Percentiles rank a stretch among this genome's conserved stretches.
These are phyloP conservation scores for Micropoecilia bifurca DNA, from an alignment of 2,797 vertebrate genomes.

Conservation along the genomic window DNA sequence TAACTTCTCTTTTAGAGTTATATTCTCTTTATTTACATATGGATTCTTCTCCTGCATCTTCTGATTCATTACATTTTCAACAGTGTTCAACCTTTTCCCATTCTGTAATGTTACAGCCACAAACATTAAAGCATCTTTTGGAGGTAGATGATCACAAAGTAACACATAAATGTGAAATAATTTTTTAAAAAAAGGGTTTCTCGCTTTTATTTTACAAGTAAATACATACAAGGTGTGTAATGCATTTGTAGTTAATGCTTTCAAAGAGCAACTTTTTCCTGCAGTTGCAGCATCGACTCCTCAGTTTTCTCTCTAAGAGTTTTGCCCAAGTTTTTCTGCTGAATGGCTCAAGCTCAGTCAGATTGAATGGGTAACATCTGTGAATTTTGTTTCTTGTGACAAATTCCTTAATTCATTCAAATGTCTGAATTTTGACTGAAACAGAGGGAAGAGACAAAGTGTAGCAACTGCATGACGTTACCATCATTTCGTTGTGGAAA, in stretches of 20 bases:
- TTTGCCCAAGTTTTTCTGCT: background rate
- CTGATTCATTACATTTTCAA: background rate
- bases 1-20: background rate
- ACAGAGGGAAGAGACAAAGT: background rate
- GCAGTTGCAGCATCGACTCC: background rate
- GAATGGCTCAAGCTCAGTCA: background rate
- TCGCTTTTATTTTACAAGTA: background rate
- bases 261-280: background rate
- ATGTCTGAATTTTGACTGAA: background rate
- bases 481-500: background rate
- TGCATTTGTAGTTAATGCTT: background rate
- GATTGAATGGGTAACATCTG: background rate
- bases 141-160: background rate
- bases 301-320: background rate
- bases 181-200: background rate
- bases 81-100: background rate
- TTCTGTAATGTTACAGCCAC: background rate
- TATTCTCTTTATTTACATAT: background rate
- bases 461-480: background rate
- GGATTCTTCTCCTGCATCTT: background rate
- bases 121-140: background rate
- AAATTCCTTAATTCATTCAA: background rate
- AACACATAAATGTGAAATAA: background rate
- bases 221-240: background rate
- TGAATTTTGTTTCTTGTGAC: background rate